These are phyloP conservation scores for Falcunculus frontatus DNA, from an alignment of 2,113 vertebrate species.

Conservation along the genomic window DNA sequence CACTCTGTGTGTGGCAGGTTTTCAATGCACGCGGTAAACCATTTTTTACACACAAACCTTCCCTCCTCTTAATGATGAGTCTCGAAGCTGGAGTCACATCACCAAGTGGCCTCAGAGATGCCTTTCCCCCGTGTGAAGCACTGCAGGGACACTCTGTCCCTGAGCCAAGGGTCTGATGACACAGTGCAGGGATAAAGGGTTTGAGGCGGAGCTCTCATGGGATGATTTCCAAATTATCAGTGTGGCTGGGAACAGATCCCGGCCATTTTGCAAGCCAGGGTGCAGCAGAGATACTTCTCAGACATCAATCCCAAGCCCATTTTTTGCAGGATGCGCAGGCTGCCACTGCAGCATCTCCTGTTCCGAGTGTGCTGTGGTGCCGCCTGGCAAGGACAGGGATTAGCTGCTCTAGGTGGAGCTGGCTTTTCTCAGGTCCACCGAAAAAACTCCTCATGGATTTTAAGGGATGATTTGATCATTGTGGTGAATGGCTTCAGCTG, in stretches of 20 bases:
- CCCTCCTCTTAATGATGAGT: not conserved
- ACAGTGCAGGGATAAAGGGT: not conserved
- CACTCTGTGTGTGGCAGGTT: not conserved
- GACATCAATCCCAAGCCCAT: accelerated
- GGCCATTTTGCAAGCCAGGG: not conserved
- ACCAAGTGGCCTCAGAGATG: not conserved
- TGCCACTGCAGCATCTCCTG: accelerated
- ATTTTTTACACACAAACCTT: not conserved
- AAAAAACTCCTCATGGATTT: accelerated
- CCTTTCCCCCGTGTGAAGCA: not conserved
- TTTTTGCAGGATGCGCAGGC: not conserved
- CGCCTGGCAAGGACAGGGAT: not conserved
- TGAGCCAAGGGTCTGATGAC: not conserved
- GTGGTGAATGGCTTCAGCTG: not conserved
- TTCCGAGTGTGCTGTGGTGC: not conserved
- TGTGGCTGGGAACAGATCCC: accelerated
- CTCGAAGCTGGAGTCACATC: not conserved
- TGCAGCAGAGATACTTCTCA: not conserved
- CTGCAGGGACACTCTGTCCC: accelerated
- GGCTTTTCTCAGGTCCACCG: not conserved
- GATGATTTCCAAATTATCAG: not conserved
- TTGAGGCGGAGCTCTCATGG: accelerated
- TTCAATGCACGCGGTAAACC: not conserved
- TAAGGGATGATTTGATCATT: not conserved
- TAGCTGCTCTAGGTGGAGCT: not conserved